Evolutionary conservation across 2,113 vertebrate genomes (phyloP).

Genomic region (Rhipidura dahli): DNA sequence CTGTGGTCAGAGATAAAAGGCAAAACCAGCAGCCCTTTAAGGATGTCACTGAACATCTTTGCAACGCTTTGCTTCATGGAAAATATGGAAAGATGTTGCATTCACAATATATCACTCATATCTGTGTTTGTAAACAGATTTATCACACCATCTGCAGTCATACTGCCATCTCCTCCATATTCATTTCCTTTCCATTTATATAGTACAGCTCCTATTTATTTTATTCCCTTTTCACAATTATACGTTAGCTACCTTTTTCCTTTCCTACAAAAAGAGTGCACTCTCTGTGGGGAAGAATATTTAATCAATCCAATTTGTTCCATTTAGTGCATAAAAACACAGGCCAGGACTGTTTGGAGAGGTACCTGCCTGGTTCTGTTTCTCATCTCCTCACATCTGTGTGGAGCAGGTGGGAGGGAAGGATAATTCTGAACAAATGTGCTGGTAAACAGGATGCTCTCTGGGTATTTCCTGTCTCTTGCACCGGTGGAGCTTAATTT

Average conservation of each 20-base stretch:
- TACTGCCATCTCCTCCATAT: neutral
- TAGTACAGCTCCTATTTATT: neutral
- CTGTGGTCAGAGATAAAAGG: neutral
- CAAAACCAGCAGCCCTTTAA: neutral
- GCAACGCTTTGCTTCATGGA: neutral
- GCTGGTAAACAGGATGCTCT: constrained; percentile 22
- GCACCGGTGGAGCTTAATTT: neutral
- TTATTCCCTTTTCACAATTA: neutral
- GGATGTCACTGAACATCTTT: neutral
- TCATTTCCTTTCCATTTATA: constrained; percentile 15
- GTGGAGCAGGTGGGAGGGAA: constrained; percentile 24
- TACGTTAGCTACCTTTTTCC: neutral
- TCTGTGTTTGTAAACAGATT: constrained; percentile 60
- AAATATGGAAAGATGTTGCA: neutral
- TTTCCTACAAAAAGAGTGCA: neutral
- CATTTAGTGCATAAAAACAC: neutral
- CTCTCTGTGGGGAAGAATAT: neutral
- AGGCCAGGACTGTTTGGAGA: neutral
- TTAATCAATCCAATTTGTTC: constrained; percentile 14
- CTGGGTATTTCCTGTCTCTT: neutral
- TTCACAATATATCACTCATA: constrained; percentile 5
- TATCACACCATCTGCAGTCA: constrained; percentile 16
- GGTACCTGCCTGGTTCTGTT: neutral
- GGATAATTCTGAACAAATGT: constrained; percentile 7
- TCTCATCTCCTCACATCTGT: constrained; percentile 9